Percentiles rank a stretch among this genome's conserved stretches.
Evolutionary conservation across 2,113 vertebrate species (phyloP).

Genomic region (Onychorhynchus coronatus): DNA sequence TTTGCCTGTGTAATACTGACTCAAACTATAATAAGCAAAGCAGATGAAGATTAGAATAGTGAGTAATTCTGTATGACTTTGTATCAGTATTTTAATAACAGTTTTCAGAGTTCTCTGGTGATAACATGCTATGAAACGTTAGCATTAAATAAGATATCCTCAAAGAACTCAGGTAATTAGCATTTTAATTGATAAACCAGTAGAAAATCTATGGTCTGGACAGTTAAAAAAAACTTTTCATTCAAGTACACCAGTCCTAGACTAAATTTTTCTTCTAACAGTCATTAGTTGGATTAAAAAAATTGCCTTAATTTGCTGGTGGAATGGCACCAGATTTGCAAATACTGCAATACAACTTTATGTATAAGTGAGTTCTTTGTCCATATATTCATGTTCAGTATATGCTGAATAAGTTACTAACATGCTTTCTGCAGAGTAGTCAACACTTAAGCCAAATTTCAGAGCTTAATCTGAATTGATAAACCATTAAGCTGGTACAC

Average conservation of each 20-base stretch:
- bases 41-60: background rate
- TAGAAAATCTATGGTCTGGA: background rate
- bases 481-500: background rate
- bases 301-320: background rate
- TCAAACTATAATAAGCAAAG: background rate
- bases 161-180: background rate
- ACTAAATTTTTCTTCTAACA: background rate
- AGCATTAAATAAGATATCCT: background rate
- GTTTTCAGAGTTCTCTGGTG: background rate
- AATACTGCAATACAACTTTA: background rate
- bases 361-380: background rate
- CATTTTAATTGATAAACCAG: background rate
- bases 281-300: background rate
- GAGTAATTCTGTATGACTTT: background rate
- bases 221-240: background rate
- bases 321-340: conserved; percentile 15
- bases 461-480: background rate
- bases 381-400: background rate
- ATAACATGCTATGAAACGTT: background rate
- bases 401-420: background rate
- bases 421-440: background rate
- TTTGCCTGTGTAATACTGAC: background rate
- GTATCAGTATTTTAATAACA: background rate
- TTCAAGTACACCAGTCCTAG: background rate
- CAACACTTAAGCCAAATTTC: background rate